Percentiles rank a stretch among this genome's conserved stretches.
Conservation (phyloP, 2,888 invertebrate genomes). For the Hoplodrina blanda region DNA sequence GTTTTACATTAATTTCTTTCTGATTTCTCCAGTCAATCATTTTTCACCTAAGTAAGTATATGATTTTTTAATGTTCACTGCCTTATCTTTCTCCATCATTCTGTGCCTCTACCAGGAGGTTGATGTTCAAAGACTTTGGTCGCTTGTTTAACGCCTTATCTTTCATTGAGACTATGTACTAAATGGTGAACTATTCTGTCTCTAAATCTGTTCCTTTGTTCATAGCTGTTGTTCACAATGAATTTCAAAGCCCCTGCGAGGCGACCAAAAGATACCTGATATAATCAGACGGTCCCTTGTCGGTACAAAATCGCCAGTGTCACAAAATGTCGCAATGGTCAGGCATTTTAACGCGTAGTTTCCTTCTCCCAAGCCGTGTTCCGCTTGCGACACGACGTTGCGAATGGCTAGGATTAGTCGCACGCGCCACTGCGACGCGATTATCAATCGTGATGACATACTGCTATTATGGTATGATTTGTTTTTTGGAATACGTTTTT, state of each 20-base stretch:
- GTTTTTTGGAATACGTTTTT: neutral
- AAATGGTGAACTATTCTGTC: too few species aligned
- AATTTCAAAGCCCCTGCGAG: neutral
- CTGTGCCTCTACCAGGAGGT: too few species aligned
- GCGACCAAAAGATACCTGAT: constrained; percentile 23
- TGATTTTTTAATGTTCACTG: too few species aligned
- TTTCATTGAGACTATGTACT: too few species aligned
- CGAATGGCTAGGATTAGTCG: constrained; percentile 63
- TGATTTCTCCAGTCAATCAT: too few species aligned
- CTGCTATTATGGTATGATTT: constrained; percentile 31
- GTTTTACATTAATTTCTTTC: too few species aligned
- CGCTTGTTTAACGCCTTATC: too few species aligned
- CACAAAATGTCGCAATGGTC: constrained; percentile 64
- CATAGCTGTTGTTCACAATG: too few species aligned
- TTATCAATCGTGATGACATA: constrained; percentile 63
- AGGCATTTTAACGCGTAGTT: constrained; percentile 67
- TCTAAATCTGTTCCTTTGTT: too few species aligned
- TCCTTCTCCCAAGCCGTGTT: constrained; percentile 65
- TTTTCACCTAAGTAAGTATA: too few species aligned
- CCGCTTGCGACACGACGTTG: constrained; percentile 67
- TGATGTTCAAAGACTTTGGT: too few species aligned
- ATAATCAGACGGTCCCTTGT: constrained; percentile 26
- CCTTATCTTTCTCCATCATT: too few species aligned
- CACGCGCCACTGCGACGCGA: constrained; percentile 65
- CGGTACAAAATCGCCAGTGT: constrained; percentile 59